Evolutionary conservation across 92 coral and sea anemone genomes (phyloP), one percentile per base, ranked within the genome.

Genomic region (Palythoa caribaeorum): DNA sequence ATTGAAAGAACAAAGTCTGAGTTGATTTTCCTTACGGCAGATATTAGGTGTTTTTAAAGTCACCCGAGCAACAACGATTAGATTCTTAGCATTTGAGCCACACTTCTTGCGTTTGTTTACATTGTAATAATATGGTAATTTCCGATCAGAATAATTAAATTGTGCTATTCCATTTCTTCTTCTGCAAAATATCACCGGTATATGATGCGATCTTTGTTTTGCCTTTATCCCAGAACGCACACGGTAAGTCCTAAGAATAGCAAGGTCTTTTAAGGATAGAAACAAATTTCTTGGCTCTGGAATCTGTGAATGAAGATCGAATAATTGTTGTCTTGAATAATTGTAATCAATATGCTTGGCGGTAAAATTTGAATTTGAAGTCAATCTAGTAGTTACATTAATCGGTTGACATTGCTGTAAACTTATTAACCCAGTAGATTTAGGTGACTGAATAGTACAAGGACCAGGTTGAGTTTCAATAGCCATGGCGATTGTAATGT

Each of bases 101-200:
- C 8, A 21, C 6, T 75, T 75, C 3, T 28, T 75, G 59, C 55
- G 62, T 85, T 57, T 74, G 88, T 85, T 74, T 85, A 75, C 89
- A 85, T 75, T 73, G 81, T 85, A 72, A 85, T 55, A 85, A 85
- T 53, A 75, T 74, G 79, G 75, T 85, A 84, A 75, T 74, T 85
- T 85, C 89, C 38, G 89, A 85, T 74, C 89, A 75, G 89, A 73
- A 85, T 73, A 74, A 85, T 74, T 52, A 85, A 85, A 28, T 75
- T 85, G 89, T 44, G 83, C 74, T 28, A 50, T 52, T 20, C 51
- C 62, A 17, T 44, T 73, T 78, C 66, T 38, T 38, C 36, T 37
- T 79, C 84, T 79, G 51, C 72, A 72, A 86, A 86, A 73, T 74
- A 74, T 28, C 16, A 85, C 89, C 36, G 89, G 83, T 75, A 74